Evolutionary conservation across 2,888 invertebrate species (phyloP).

Genomic region (Drosophila paranaensis): DNA sequence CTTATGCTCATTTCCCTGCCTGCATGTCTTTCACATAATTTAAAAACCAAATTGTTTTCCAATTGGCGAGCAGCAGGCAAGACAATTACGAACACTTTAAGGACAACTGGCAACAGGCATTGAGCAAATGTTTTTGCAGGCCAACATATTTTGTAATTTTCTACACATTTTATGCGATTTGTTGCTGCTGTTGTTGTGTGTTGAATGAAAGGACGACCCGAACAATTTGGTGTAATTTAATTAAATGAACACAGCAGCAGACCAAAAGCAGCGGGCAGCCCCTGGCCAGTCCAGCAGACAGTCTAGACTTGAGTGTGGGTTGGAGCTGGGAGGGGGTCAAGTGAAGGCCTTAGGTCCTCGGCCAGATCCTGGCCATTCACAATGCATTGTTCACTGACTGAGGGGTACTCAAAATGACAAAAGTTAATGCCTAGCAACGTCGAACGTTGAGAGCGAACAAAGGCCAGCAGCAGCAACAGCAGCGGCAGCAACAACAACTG

Average conservation of each 20-base stretch:
- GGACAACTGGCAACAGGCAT: conserved; percentile 42
- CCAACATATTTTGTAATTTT: conserved; percentile 69
- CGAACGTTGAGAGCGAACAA: conserved; percentile 53
- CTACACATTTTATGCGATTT: conserved; percentile 65
- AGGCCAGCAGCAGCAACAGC: conserved; percentile 37
- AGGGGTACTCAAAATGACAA: conserved; percentile 73
- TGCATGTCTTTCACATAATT: conserved; percentile 52
- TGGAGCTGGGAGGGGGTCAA: neutral
- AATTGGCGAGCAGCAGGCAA: conserved; percentile 31
- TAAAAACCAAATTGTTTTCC: conserved; percentile 63
- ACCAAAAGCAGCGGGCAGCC: conserved; percentile 68
- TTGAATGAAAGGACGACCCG: conserved; percentile 62
- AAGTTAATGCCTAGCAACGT: conserved; percentile 79
- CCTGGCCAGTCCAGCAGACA: conserved; percentile 24
- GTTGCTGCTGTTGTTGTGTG: conserved; percentile 12
- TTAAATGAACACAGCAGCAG: conserved; percentile 80
- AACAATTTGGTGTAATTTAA: conserved; percentile 82
- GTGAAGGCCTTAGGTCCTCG: conserved; percentile 19
- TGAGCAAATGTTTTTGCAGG: conserved; percentile 62
- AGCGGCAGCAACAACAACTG: conserved; percentile 48
- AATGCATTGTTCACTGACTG: conserved; percentile 73
- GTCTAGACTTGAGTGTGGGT: conserved; percentile 36
- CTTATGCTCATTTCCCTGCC: conserved; percentile 11
- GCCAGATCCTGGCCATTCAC: conserved; percentile 67
- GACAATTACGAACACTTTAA: conserved; percentile 54